Conservation (phyloP, 2,113 vertebrate genomes). For the Scytalopus superciliaris region DNA sequence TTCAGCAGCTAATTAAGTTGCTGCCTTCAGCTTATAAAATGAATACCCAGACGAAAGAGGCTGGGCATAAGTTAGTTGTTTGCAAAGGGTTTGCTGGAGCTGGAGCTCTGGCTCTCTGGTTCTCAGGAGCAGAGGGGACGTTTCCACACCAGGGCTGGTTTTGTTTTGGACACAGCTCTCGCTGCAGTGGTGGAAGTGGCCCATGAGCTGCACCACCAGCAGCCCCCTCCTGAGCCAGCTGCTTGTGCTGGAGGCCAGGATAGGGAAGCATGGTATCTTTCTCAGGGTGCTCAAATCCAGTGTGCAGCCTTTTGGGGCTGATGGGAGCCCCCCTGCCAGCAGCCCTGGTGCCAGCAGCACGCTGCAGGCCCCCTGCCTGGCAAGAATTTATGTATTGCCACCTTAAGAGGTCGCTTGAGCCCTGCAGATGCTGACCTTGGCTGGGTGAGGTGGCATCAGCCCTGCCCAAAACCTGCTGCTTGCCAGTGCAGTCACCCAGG, state of each 20-base stretch:
- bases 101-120: not conserved
- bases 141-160: accelerated
- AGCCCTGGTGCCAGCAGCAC: not conserved
- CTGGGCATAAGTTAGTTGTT: not conserved
- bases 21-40: not conserved
- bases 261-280: accelerated
- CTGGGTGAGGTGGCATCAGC: not conserved
- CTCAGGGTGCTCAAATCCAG: not conserved
- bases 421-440: accelerated
- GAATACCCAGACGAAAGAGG: accelerated
- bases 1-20: not conserved
- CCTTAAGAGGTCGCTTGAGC: not conserved
- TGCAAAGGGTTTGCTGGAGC: not conserved
- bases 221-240: not conserved
- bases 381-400: accelerated
- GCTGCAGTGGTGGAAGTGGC: not conserved
- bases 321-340: not conserved
- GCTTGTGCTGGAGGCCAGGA: accelerated
- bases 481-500: not conserved
- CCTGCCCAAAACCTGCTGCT: not conserved
- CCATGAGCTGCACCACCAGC: not conserved
- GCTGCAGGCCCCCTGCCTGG: not conserved
- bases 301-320: not conserved
- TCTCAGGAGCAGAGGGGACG: accelerated
- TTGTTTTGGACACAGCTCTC: accelerated